Evolutionary conservation across 2,797 vertebrate genomes (phyloP), one percentile per base, ranked within the genome.

Genomic region (Scleropages formosus): DNA sequence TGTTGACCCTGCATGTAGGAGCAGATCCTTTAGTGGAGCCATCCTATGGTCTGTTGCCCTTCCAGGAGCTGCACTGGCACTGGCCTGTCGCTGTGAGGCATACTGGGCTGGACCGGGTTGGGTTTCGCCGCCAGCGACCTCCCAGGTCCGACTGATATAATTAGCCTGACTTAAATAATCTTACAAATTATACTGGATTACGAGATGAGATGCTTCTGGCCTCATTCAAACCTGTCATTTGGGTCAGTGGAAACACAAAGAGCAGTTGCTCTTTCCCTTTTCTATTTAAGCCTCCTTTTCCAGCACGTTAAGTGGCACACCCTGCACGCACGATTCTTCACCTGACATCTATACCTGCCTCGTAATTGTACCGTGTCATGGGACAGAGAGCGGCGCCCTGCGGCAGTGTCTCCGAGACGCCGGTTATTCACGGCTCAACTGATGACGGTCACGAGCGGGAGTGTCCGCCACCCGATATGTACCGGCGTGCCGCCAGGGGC

Each of bases 91-190:
- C n/a, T n/a, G 31, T 31, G 6, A 39, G 39, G 6, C 31, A 2
- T 2, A 39, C 31, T 39, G 6, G 31, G 15, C 60, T 60, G 39
- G 27, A 64, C 62, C 49, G 72, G 77, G 71, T 44, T 46, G 75
- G 77, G 68, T 58, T 81, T 74, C 79, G 74, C 10, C 74, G 69
- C 74, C 49, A 75, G 73, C 76, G 82, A 64, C 81, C 75, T 79
- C 82, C 77, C 62, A 73, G 83, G 82, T 87, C 85, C 85, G 84
- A 82, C 80, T 87, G 84, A 84, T 83, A 85, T 85, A 88, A 90
- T 90, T 88, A 88, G 81, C 84, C 78, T 39, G 77, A 81, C 79
- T 82, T 87, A 87, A 87, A 88, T 87, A 85, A 87, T 89, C 82
- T 84, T 76, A 22, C 84, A 79, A 82, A 87, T 85, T 85, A 82